phyloP scores from a whole-genome alignment of 2,797 vertebrate species.

The Trematomus bernacchii region DNA sequence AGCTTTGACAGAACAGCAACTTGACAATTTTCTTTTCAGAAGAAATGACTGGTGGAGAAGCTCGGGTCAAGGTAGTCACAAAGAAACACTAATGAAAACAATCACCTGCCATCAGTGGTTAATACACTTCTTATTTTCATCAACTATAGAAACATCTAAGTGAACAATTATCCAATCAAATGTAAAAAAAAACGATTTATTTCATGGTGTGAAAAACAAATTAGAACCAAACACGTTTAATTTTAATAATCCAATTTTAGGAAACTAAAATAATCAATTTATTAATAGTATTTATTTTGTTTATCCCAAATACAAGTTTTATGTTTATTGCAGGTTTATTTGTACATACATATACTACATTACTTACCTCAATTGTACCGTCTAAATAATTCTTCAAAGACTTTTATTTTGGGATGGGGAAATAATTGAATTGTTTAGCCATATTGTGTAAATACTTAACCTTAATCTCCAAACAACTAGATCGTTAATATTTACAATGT shows the following conservation, averaged over 20 bases:
- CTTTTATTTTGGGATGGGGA: constrained; percentile 19
- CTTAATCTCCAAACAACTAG: not conserved
- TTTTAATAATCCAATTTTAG: constrained; percentile 19
- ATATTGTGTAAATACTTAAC: constrained; percentile 18
- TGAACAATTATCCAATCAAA: constrained; percentile 56
- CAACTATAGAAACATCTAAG: constrained; percentile 50
- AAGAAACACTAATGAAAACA: constrained; percentile 72
- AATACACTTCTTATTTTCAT: constrained; percentile 50
- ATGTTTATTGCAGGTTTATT: not conserved
- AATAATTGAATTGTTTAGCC: not conserved
- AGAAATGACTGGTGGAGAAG: constrained; percentile 51
- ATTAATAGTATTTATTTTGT: not conserved
- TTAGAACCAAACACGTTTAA: constrained; percentile 2
- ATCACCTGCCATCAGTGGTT: constrained; percentile 57
- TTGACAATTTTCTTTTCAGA: constrained; percentile 63
- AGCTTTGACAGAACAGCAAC: constrained; percentile 56
- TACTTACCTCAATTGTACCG: constrained; percentile 1
- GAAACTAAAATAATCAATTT: constrained; percentile 14
- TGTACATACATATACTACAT: not conserved
- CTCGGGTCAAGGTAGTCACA: constrained; percentile 67
- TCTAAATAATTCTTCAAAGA: not conserved
- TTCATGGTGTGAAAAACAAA: constrained; percentile 15
- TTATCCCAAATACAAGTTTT: not conserved
- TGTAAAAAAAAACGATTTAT: constrained; percentile 30
- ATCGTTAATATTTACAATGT: constrained; percentile 2